Evolutionary conservation across 2,888 invertebrate species (phyloP).

Genomic region (Scaptomyza tumidula): DNA sequence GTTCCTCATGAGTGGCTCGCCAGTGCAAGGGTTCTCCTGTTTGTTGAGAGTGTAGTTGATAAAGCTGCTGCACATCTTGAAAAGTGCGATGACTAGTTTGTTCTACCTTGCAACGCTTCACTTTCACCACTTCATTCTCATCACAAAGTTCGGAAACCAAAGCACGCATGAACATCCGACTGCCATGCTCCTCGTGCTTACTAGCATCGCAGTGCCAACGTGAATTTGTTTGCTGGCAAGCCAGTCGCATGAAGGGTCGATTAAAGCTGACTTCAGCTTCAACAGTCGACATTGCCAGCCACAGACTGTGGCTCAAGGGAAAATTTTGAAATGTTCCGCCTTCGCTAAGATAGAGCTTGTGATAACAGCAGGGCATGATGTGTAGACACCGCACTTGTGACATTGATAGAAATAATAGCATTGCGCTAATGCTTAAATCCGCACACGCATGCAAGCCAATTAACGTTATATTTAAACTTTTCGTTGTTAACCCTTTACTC

Average conservation of each 20-base stretch:
- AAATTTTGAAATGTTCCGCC: constrained; percentile 87
- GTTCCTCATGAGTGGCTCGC: constrained; percentile 55
- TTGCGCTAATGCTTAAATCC: constrained; percentile 89
- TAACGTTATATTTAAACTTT: constrained; percentile 70
- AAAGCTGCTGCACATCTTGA: constrained; percentile 45
- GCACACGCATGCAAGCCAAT: constrained; percentile 92
- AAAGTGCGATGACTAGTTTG: background rate
- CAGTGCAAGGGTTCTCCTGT: constrained; percentile 56
- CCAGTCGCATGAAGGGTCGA: constrained; percentile 89
- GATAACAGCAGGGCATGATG: constrained; percentile 92
- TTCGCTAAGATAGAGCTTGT: constrained; percentile 86
- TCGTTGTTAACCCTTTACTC: constrained; percentile 1
- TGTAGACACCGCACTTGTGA: constrained; percentile 86
- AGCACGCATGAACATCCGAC: constrained; percentile 87
- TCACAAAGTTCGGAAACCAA: constrained; percentile 87
- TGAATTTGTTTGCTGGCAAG: constrained; percentile 88
- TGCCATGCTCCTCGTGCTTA: constrained; percentile 84
- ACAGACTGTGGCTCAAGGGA: constrained; percentile 87
- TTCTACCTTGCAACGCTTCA: background rate
- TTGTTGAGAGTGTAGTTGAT: constrained; percentile 59
- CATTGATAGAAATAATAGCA: constrained; percentile 88
- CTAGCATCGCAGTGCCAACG: constrained; percentile 85
- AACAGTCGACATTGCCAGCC: constrained; percentile 73
- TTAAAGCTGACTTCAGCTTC: constrained; percentile 84
- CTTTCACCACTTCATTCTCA: constrained; percentile 69